These are phyloP conservation scores for Monodelphis domestica DNA, from an alignment of 2,797 vertebrate genomes.

Conservation along the genomic window DNA sequence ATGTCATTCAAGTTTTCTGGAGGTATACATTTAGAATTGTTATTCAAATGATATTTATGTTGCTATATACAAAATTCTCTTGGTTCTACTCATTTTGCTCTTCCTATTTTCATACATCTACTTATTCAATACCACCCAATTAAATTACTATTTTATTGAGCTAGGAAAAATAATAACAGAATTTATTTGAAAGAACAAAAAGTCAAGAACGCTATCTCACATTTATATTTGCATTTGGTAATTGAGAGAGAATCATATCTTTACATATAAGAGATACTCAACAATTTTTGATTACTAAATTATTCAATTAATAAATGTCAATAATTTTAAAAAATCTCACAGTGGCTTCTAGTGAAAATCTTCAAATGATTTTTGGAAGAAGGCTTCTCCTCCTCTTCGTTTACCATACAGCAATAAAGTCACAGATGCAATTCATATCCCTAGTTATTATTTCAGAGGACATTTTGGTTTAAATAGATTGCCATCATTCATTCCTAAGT, in stretches of 20 bases:
- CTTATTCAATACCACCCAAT: too few relatives aligned
- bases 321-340: background rate
- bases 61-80: too few relatives aligned
- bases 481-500: background rate
- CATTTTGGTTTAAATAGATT: background rate
- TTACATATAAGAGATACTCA: background rate
- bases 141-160: too few relatives aligned
- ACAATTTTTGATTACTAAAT: background rate
- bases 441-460: background rate
- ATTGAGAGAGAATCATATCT: background rate
- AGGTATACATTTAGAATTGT: too few relatives aligned
- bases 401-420: background rate
- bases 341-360: background rate
- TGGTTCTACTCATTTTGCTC: too few relatives aligned
- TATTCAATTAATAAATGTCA: background rate
- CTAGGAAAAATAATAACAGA: too few relatives aligned
- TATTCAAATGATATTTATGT: too few relatives aligned
- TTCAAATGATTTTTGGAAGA: background rate
- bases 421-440: background rate
- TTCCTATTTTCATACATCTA: too few relatives aligned
- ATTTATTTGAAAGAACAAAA: too few relatives aligned
- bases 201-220: too few relatives aligned
- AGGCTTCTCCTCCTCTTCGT: background rate
- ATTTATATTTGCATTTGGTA: background rate
- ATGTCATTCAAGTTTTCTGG: too few relatives aligned